Conservation (phyloP, 2,797 vertebrate species). For the Microctenopoma stevenorrisi region DNA sequence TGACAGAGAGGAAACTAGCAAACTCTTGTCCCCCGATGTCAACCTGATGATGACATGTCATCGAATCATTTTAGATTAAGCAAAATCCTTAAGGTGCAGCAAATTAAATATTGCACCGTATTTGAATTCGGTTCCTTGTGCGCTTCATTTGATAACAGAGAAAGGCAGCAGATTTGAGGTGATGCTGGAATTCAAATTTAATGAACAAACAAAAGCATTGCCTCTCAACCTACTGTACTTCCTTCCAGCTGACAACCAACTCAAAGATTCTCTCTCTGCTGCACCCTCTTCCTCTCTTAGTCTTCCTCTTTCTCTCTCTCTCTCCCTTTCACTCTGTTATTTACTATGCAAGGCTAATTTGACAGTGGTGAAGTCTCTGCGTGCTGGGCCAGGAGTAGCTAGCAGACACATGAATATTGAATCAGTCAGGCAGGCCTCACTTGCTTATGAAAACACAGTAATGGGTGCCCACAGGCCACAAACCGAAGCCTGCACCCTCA, state of each 20-base stretch:
- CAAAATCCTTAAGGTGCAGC: conserved; percentile 11
- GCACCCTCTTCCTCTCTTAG: conserved; percentile 52
- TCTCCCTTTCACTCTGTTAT: conserved; percentile 74
- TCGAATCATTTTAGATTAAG: conserved; percentile 38
- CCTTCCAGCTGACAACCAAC: conserved; percentile 80
- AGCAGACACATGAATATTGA: conserved; percentile 92
- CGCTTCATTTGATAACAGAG: conserved; percentile 36
- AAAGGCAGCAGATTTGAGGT: conserved; percentile 51
- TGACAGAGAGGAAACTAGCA: conserved; percentile 45
- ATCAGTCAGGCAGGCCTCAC: conserved; percentile 90
- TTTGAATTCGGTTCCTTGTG: conserved; percentile 43
- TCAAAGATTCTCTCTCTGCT: conserved; percentile 68
- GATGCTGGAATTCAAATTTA: conserved; percentile 73
- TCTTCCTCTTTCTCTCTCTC: conserved; percentile 45
- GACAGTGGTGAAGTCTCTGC: conserved; percentile 84
- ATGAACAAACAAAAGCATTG: conserved; percentile 79
- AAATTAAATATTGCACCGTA: conserved; percentile 30
- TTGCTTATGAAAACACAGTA: conserved; percentile 92
- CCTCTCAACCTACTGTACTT: conserved; percentile 74
- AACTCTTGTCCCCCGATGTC: conserved; percentile 6
- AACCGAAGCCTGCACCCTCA: conserved; percentile 90
- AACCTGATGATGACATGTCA: conserved; percentile 30
- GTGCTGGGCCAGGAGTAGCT: conserved; percentile 87
- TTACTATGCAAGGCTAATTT: conserved; percentile 90
- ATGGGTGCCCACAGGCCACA: conserved; percentile 90